Evolutionary conservation across 2,797 vertebrate genomes (phyloP).

Genomic region (Pangasius mekongensis): DNA sequence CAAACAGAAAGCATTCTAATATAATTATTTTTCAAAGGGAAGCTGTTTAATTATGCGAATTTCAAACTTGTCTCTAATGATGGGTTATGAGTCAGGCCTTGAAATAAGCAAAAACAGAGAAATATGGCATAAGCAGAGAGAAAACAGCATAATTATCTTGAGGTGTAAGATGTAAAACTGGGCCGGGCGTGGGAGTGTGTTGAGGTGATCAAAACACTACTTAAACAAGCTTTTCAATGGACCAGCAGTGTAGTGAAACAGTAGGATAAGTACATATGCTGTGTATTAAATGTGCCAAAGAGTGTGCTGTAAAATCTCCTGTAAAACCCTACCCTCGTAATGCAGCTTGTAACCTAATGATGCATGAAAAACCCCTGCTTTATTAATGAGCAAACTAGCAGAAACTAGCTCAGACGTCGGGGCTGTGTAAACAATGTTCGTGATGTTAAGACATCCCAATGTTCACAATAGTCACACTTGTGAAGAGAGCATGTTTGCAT

Average conservation of each 20-base stretch:
- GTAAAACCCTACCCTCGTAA: constrained; percentile 23
- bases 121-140: constrained; percentile 34
- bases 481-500: neutral
- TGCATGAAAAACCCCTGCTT: neutral
- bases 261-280: constrained; percentile 36
- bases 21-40: constrained; percentile 22
- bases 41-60: constrained; percentile 48
- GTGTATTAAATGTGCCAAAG: constrained; percentile 43
- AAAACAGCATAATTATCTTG: constrained; percentile 57
- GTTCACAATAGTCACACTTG: neutral
- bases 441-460: too few relatives aligned
- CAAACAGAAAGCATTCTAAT: constrained; percentile 54
- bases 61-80: constrained; percentile 47
- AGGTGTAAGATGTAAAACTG: constrained; percentile 56
- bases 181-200: neutral
- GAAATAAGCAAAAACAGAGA: constrained; percentile 42
- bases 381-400: neutral
- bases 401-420: neutral
- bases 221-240: constrained; percentile 55
- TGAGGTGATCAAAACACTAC: constrained; percentile 42
- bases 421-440: neutral
- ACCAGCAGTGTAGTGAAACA: constrained; percentile 45
- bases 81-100: constrained; percentile 55
- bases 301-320: constrained; percentile 33
- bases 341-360: neutral